Base-by-base conservation (phyloP, 1,140 invertebrate genomes). In the Panulirus ornatus region DNA sequence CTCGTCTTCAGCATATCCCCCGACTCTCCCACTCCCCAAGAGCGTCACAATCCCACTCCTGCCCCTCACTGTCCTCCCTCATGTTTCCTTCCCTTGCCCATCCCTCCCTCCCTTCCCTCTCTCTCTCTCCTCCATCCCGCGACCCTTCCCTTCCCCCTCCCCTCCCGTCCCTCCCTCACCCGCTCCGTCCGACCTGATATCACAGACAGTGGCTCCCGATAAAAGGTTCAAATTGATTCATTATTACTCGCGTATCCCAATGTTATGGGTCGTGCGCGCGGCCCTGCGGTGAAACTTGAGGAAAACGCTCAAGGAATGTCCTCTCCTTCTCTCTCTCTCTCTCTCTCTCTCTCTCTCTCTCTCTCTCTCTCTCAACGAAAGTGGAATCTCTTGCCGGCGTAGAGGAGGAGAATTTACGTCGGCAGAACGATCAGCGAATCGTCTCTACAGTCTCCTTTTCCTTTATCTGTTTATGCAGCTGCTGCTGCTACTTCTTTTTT, bases 181-280 rank as follows among this genome's bases (percentile, higher is more conserved):
- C 36, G 16, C 84, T 42, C 70, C 40, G 73, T n/a, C 36, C 84
- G 44, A n/a, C 70, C 40, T 44, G 76, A 88, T 88, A 88, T 88
- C 86, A 88, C 86, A 88, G 63, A 88, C 86, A 88, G 75, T 88
- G 86, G 78, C 44, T 88, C 44, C 51, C 86, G 86, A 88, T 88
- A 88, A 88, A 88, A 88, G 86, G 86, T 71, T 88, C 86, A 88
- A 88, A 88, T 88, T 88, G 86, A 82, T 88, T 88, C 86, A 88
- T 88, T 88, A 88, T 88, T 88, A 88, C 78, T 71, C 9, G 58
- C 54, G 76, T 82, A 73, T 82, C 76, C 51, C 86, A 75, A 70
- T 81, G 78, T 88, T 88, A 82, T 81, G 86, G 86, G 73, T 51
- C 3, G 22, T 36, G 54, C 22, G 36, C 22, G 2, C 27, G 70